phyloP scores from a whole-genome alignment of 2,113 vertebrate species.

The Argyrosomus japonicus region DNA sequence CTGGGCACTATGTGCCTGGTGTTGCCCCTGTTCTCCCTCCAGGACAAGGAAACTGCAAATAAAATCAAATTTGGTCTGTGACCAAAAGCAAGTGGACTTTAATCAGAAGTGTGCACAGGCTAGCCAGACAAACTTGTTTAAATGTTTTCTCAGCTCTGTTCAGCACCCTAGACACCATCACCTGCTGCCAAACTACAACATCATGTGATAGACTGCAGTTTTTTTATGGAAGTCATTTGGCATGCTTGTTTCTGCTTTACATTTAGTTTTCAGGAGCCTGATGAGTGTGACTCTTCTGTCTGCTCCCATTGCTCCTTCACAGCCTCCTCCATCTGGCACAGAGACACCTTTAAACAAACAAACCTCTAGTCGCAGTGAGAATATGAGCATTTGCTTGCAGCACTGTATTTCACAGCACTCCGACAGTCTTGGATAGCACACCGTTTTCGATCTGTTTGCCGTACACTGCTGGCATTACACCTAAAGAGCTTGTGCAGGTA shows the following conservation, averaged over 20 bases:
- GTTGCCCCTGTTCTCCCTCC: neutral
- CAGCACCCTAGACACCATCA: neutral
- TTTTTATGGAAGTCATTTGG: constrained; percentile 16
- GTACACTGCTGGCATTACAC: constrained; percentile 25
- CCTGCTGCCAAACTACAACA: neutral
- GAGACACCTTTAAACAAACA: constrained; percentile 15
- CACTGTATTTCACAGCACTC: constrained; percentile 32
- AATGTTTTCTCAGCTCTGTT: constrained; percentile 5
- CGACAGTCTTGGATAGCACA: constrained; percentile 16
- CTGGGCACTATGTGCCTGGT: neutral
- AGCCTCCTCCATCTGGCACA: constrained; percentile 30
- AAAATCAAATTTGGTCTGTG: neutral
- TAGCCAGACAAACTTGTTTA: neutral
- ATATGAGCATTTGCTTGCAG: constrained; percentile 12
- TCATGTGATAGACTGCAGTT: neutral
- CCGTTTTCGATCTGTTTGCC: constrained; percentile 37
- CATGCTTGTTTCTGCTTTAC: constrained; percentile 4
- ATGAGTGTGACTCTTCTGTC: constrained; percentile 2
- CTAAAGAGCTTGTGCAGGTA: constrained; percentile 17
- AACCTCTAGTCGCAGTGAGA: neutral
- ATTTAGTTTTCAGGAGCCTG: neutral
- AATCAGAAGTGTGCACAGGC: neutral
- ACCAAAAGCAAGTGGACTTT: neutral
- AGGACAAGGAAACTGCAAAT: neutral
- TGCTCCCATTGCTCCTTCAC: constrained; percentile 26